phyloP scores from a whole-genome alignment of 2,888 invertebrate species.

The Epiperipatus broadwayi region DNA sequence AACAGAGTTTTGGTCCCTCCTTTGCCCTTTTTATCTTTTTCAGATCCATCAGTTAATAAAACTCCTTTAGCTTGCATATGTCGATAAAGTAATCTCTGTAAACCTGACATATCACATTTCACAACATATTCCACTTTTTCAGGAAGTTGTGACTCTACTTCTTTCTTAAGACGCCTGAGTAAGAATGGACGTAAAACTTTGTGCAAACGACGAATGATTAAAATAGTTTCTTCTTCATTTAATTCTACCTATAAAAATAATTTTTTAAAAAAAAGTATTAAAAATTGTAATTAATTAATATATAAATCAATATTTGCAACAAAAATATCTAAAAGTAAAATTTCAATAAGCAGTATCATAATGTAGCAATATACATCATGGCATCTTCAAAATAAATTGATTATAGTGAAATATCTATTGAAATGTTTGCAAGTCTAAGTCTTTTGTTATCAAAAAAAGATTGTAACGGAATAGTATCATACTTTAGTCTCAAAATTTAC shows the following conservation, averaged over 20 bases:
- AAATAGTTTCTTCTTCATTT: slow-evolving; percentile 35
- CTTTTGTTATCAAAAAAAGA: no score
- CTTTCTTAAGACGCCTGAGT: slow-evolving; percentile 35
- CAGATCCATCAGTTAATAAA: slow-evolving; percentile 30
- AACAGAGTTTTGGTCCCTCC: slow-evolving; percentile 24
- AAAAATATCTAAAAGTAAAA: neutral
- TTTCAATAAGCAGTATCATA: neutral
- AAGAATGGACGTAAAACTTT: slow-evolving; percentile 36
- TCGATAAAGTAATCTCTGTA: slow-evolving; percentile 33
- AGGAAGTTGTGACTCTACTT: slow-evolving; percentile 36
- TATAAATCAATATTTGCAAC: slow-evolving; percentile 14
- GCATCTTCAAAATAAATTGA: slow-evolving; percentile 10
- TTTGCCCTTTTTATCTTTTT: slow-evolving; percentile 25
- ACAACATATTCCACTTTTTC: slow-evolving; percentile 36
- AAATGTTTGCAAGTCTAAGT: no score
- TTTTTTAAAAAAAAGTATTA: no score
- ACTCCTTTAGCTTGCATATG: slow-evolving; percentile 33
- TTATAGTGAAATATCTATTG: no score
- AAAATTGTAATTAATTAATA: slow-evolving; percentile 6
- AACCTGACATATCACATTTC: slow-evolving; percentile 36
- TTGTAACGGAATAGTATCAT: no score
- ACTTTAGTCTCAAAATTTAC: no score
- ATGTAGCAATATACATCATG: neutral
- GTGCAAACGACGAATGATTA: slow-evolving; percentile 36
- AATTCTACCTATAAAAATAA: slow-evolving; percentile 29